Evolutionary conservation across 2,797 vertebrate genomes (phyloP), one percentile per base, ranked within the genome.

Genomic region (Lacerta viridis): DNA sequence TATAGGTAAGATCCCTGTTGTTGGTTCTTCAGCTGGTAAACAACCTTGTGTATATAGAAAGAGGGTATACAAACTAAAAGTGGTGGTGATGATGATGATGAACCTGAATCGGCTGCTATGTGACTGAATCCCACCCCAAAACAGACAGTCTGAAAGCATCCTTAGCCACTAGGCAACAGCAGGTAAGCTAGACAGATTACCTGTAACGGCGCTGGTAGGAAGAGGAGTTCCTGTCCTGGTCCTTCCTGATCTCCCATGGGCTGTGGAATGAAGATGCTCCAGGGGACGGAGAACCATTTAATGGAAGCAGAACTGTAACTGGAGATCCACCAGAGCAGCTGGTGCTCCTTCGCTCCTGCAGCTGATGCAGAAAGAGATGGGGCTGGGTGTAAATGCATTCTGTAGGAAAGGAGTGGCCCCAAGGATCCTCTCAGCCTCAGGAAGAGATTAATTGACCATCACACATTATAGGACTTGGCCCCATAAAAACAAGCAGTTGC

Each of bases 151-250:
- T 64, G 61, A 7, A 64, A 64, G 61, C 13, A 18, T 36, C 15
- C 33, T 84, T n/a, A 23, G 29, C 46, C 36, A 27, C 75, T 39
- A 13, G 11, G 61, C 41, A 68, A 33, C 4, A 50, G 5, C 5
- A 36, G 27, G 29, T 36, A 66, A 55, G 29, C 18, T 5, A 41
- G 66, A 27, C 8, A 13, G 59, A 13, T 1, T 92, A 95, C 95
- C 95, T 95, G 93, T 17, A 43, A 77, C 29, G 87, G 39, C 59
- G 27, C 85, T 0, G 23, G 87, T 87, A 20, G 1, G 74, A 85
- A 29, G 84, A 6, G 0, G 72, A 79, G 0, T 85, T 76, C 80
- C 29, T 59, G 5, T 61, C 66, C 2, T 50, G n/a, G 66, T 87
- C 92, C 20, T 88, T 5, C 68, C 0, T 36, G 0, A 0, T 0